Evolutionary conservation across 2,113 vertebrate genomes (phyloP), one percentile per base, ranked within the genome.

Genomic region (Erythrocebus patas): DNA sequence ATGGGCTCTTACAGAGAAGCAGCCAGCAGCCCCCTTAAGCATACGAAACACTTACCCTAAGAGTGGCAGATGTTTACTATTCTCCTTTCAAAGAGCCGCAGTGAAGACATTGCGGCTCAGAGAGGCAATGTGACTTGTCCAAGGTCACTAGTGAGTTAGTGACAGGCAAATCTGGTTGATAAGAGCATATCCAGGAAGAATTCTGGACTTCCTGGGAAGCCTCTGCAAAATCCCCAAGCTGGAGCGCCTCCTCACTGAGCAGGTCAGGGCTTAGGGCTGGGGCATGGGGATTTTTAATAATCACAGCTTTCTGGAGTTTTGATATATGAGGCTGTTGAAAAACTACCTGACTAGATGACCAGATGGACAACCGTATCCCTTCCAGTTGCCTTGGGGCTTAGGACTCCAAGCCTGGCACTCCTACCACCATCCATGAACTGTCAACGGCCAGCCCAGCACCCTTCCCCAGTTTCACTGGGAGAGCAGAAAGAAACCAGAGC

Each of bases 41-140:
- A 25, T 57, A 64, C 0, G 3, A 22, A 48, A 13, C 11, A 5
- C 9, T 20, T 50, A 17, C 2, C 8, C 2, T 2, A 18, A 1
- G 13, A 70, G 52, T 72, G 22, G 43, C 2, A 27, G 13, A 4
- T 43, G 7, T 9, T 48, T 10, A 3, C 14, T 23, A 40, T 10
- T 27, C 12, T 50, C 13, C 10, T 80, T 70, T 50, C 43, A 45
- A 50, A 88, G 32, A 18, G 48, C 48, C 14, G 3, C 48, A 50
- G 13, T 23, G 70, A 50, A 72, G 79, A 57, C 55, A 2, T 3
- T 6, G 55, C 61, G 4, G 8, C n/a, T 48, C 80, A 48, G 88
- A n/a, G 72, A 64, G 25, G 30, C 40, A 1, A 5, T 0, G 4
- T 45, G 68, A 78, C 35, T 17, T 40, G 38, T 16, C 27, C 57